Conservation (phyloP, 2,797 vertebrate species). For the Channallabes apus region DNA sequence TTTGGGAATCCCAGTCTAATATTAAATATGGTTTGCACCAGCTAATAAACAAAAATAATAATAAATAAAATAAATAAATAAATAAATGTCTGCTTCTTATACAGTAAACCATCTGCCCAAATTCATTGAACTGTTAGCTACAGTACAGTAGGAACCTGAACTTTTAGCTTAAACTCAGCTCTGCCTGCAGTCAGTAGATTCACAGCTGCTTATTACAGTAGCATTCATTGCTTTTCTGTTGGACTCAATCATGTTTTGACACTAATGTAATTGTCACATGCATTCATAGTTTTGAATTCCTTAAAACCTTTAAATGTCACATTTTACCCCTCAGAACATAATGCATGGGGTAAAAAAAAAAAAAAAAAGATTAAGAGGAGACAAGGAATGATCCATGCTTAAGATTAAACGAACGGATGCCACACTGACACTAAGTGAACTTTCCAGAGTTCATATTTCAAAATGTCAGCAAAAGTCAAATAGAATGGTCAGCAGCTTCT, state of each 20-base stretch:
- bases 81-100: neutral
- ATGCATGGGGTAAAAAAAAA: neutral
- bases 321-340: conserved; percentile 21
- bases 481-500: conserved; percentile 23
- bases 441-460: conserved; percentile 39
- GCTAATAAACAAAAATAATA: neutral
- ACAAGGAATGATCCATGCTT: neutral
- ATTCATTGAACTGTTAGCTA: neutral
- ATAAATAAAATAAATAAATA: too few relatives aligned
- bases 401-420: neutral
- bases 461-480: conserved; percentile 54
- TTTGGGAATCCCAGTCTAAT: neutral
- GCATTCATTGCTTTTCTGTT: neutral
- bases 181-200: neutral
- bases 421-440: conserved; percentile 26
- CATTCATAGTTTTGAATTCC: conserved; percentile 16
- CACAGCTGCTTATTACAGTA: neutral
- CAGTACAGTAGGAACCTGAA: conserved; percentile 4
- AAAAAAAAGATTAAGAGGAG: neutral
- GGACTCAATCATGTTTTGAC: neutral
- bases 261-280: neutral
- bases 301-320: conserved; percentile 54
- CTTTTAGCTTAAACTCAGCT: conserved; percentile 24
- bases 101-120: neutral
- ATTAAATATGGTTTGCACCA: neutral